A percentile compares a stretch with the other conserved stretches of the same genome.
These are phyloP conservation scores for Anas capensis DNA, from an alignment of 2,797 vertebrate genomes.

Conservation along the genomic window DNA sequence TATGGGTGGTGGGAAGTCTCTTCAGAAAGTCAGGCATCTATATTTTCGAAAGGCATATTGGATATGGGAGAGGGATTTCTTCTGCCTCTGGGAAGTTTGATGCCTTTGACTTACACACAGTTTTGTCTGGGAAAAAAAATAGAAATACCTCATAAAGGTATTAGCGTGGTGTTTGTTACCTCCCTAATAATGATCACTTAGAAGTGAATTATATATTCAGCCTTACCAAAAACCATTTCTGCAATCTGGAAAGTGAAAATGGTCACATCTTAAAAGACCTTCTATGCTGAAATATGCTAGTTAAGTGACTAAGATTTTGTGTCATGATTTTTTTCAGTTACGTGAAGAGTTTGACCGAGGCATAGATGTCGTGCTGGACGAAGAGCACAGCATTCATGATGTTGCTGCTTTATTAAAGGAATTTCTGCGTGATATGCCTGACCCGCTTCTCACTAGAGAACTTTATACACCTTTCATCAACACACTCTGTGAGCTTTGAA, in stretches of 20 bases:
- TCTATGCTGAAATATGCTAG: background rate
- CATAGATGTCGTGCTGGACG: slow-evolving; percentile 88
- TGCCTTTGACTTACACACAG: background rate
- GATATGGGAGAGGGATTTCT: background rate
- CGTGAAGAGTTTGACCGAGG: slow-evolving; percentile 95
- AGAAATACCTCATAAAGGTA: background rate
- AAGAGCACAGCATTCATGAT: slow-evolving; percentile 94
- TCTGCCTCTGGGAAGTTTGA: background rate
- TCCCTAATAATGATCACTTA: background rate
- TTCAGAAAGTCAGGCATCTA: background rate
- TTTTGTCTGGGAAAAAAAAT: background rate
- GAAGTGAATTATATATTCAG: background rate
- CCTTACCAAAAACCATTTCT: background rate
- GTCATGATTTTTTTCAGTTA: slow-evolving; percentile 81
- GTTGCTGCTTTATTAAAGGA: slow-evolving; percentile 96
- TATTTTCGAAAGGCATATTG: background rate
- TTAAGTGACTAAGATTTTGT: background rate
- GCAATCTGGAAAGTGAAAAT: background rate
- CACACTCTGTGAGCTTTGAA: slow-evolving; percentile 85
- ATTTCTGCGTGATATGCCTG: slow-evolving; percentile 96
- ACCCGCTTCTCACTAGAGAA: slow-evolving; percentile 93
- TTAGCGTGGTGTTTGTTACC: background rate
- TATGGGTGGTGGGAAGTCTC: background rate
- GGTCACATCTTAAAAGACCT: background rate
- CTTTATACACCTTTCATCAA: slow-evolving; percentile 97